Conservation (phyloP, 2,888 invertebrate genomes). For the Trisateles emortualis region DNA sequence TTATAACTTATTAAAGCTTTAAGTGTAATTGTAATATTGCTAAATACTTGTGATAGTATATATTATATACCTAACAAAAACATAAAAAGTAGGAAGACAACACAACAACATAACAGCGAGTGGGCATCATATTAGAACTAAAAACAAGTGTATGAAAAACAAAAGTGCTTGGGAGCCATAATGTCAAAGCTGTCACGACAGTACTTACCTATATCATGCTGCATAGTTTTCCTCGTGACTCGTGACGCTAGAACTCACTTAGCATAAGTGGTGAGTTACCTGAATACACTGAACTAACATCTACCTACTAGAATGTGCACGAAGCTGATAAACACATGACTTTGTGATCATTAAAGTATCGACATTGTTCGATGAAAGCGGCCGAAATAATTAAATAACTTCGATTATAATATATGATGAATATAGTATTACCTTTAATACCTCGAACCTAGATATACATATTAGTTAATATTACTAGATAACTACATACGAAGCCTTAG, state of each 20-base stretch:
- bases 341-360: too few relatives aligned
- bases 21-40: too few relatives aligned
- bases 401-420: too few relatives aligned
- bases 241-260: slow-evolving; percentile 66
- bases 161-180: slow-evolving; percentile 42
- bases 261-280: slow-evolving; percentile 80
- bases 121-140: slow-evolving; percentile 36
- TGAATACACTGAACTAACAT: slow-evolving; percentile 48
- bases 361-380: too few relatives aligned
- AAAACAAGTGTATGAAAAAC: slow-evolving; percentile 44
- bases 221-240: slow-evolving; percentile 32
- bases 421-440: too few relatives aligned
- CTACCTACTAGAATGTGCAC: slow-evolving; percentile 29
- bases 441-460: too few relatives aligned
- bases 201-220: slow-evolving; percentile 45
- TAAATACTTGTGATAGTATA: too few relatives aligned
- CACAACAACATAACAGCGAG: slow-evolving; percentile 24
- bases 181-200: slow-evolving; percentile 32
- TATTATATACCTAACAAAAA: not conserved
- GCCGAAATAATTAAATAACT: too few relatives aligned
- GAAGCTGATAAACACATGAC: too few relatives aligned
- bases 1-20: too few relatives aligned
- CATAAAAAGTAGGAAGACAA: slow-evolving; percentile 1
- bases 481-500: too few relatives aligned
- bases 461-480: too few relatives aligned